Conservation (phyloP, 2,797 vertebrate genomes). For the Chaetophractus vellerosus region DNA sequence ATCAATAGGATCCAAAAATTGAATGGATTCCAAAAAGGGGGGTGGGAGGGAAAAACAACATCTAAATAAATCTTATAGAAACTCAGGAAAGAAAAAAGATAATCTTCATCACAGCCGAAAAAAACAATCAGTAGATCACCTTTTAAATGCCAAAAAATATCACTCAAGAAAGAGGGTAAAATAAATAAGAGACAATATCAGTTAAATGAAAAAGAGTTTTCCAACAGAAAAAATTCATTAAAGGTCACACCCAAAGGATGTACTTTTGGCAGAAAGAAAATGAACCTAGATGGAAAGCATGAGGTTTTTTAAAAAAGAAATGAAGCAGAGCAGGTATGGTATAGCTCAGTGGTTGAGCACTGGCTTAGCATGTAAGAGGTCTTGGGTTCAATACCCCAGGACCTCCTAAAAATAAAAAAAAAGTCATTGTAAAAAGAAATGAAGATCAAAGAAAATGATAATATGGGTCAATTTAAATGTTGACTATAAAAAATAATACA, state of each 20-base stretch:
- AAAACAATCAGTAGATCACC: background rate
- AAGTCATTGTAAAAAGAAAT: background rate
- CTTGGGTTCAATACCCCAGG: no score
- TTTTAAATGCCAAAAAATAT: background rate
- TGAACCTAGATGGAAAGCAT: background rate
- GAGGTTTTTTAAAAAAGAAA: no score
- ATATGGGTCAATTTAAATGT: background rate
- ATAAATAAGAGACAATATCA: background rate
- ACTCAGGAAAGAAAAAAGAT: background rate
- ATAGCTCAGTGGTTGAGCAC: no score
- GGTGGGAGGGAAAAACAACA: no score
- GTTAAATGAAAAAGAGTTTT: background rate
- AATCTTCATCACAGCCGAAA: no score
- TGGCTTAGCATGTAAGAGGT: no score
- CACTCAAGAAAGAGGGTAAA: background rate
- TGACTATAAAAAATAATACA: background rate
- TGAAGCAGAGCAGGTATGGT: no score
- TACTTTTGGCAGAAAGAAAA: background rate
- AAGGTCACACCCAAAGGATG: background rate
- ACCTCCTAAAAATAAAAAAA: no score
- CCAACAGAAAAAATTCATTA: background rate
- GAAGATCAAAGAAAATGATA: background rate
- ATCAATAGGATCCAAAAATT: no score
- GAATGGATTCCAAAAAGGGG: no score
- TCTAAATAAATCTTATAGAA: no score